These are phyloP conservation scores for Gnathonemus longibarbis DNA, from an alignment of 2,113 vertebrate species.

Conservation along the genomic window DNA sequence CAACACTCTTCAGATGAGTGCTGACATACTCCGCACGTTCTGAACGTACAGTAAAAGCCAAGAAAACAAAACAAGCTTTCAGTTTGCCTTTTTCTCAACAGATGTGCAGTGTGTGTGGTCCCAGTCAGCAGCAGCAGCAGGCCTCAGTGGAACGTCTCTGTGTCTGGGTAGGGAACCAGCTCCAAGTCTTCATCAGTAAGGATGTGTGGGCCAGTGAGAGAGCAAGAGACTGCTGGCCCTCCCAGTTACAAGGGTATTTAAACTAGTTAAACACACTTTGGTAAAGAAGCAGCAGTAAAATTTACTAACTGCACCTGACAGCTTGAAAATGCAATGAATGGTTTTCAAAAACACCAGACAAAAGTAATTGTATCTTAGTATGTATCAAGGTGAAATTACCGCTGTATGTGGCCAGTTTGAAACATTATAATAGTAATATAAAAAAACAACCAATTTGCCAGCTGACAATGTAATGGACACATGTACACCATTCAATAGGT, in stretches of 20 bases:
- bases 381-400: not conserved
- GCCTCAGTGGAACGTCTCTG: not conserved
- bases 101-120: conserved; percentile 2
- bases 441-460: not conserved
- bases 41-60: not conserved
- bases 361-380: not conserved
- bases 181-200: not conserved
- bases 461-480: conserved; percentile 41
- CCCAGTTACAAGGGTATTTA: not conserved
- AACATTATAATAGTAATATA: not conserved
- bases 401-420: not conserved
- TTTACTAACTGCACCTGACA: not conserved
- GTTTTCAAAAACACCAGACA: not conserved
- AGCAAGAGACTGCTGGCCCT: not conserved
- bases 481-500: conserved; percentile 80
- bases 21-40: not conserved
- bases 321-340: not conserved
- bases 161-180: not conserved
- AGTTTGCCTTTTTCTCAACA: not conserved
- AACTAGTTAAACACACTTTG: not conserved
- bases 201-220: not conserved
- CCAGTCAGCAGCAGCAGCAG: not conserved
- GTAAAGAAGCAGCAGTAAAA: not conserved
- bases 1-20: not conserved
- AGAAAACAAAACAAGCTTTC: not conserved